phyloP scores from a whole-genome alignment of 1,140 invertebrate species.

The Drosophila ananassae region DNA sequence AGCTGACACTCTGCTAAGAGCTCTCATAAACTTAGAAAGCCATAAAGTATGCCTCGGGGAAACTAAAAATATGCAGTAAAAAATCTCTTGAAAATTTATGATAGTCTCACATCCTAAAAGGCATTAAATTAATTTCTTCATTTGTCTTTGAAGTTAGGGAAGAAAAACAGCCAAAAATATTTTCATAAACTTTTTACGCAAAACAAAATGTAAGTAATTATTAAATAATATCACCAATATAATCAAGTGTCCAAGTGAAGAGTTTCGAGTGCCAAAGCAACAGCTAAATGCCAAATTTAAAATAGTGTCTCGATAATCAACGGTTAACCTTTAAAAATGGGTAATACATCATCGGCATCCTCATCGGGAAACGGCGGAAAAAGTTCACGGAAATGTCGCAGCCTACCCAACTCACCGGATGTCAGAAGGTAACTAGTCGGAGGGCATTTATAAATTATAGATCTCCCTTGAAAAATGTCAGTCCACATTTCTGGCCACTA shows the following conservation, averaged over 20 bases:
- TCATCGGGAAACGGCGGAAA: conserved; percentile 72
- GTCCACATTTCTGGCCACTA: conserved; percentile 50
- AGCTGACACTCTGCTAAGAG: background rate
- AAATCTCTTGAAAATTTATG: background rate
- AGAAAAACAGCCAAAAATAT: conserved; percentile 1
- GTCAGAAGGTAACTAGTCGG: conserved; percentile 85
- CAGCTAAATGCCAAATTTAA: conserved; percentile 71
- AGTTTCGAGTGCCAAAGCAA: conserved; percentile 61
- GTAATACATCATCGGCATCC: conserved; percentile 84
- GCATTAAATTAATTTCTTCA: background rate
- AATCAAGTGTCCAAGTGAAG: conserved; percentile 6
- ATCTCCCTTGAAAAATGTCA: conserved; percentile 34
- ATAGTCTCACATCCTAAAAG: background rate
- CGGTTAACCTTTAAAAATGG: conserved; percentile 84
- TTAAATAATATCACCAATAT: background rate
- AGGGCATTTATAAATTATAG: conserved; percentile 20
- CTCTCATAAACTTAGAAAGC: conserved; percentile 1
- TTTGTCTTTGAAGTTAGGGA: background rate
- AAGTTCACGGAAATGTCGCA: conserved; percentile 86
- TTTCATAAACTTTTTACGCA: conserved; percentile 4
- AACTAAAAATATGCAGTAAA: background rate
- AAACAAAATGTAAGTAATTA: background rate
- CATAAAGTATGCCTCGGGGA: conserved; percentile 23
- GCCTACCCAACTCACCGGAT: conserved; percentile 88
- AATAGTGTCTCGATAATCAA: conserved; percentile 31